Evolutionary conservation across 35 echinoderm and acorn worm species (phyloP).

Genomic region (Anneissia japonica): DNA sequence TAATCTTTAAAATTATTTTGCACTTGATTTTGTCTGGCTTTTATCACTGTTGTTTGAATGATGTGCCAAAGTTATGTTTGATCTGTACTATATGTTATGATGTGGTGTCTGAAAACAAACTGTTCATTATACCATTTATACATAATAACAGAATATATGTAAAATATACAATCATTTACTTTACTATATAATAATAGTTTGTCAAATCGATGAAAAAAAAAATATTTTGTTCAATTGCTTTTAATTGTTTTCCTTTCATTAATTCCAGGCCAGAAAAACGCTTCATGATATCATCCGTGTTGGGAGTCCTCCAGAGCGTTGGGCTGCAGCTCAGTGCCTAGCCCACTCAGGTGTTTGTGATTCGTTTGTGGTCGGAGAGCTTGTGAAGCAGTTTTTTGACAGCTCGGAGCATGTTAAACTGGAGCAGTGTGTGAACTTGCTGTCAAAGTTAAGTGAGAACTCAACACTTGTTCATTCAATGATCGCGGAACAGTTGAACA

Average conservation of each 20-base stretch:
- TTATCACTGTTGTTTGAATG: no score
- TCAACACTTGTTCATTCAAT: constrained; percentile 91
- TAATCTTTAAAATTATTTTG: no score
- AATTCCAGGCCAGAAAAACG: constrained; percentile 59
- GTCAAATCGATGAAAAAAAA: no score
- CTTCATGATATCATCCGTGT: constrained; percentile 51
- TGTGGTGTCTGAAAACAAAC: no score
- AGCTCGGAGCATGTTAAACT: constrained; percentile 69
- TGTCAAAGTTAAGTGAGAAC: constrained; percentile 70
- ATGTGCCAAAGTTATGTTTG: no score
- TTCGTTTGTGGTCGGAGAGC: constrained; percentile 82
- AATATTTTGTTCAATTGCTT: no score
- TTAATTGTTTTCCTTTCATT: neutral
- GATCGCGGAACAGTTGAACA: constrained; percentile 96
- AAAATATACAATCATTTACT: no score
- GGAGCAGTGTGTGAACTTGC: constrained; percentile 64
- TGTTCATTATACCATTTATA: no score
- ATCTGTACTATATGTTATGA: no score
- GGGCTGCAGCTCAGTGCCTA: constrained; percentile 87
- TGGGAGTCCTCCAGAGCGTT: constrained; percentile 70
- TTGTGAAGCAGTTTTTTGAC: constrained; percentile 80
- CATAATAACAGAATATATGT: no score
- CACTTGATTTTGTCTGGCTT: no score
- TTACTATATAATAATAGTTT: no score
- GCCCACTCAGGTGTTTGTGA: constrained; percentile 96